Percentiles rank a stretch among this genome's conserved stretches.
These are phyloP conservation scores for Acipenser ruthenus DNA, from an alignment of 2,797 vertebrate species.

Conservation along the genomic window DNA sequence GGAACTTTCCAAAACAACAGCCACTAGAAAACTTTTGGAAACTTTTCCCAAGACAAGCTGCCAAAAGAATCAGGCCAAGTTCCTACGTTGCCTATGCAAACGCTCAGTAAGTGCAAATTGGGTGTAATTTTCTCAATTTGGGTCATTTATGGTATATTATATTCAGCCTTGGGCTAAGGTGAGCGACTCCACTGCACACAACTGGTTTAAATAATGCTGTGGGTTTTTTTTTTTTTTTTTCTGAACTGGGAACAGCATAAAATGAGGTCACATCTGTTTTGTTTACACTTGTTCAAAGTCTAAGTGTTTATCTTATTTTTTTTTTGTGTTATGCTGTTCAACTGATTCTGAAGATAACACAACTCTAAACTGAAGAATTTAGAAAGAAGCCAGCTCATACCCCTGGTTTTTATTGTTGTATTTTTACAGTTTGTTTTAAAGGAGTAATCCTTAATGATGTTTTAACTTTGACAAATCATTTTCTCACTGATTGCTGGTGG, in stretches of 20 bases:
- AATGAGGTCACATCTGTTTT: neutral
- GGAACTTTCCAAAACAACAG: constrained; percentile 13
- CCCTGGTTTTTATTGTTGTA: no score
- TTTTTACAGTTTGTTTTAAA: no score
- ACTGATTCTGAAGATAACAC: no score
- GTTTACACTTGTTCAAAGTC: neutral
- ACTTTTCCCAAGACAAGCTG: constrained; percentile 21
- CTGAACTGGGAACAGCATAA: neutral
- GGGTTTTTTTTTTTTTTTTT: neutral
- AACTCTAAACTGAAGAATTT: no score
- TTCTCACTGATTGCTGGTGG: no score
- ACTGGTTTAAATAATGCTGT: constrained; percentile 18
- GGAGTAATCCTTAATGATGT: no score
- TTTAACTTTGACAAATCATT: no score
- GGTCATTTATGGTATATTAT: constrained; percentile 22
- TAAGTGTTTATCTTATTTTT: neutral
- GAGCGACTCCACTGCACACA: constrained; percentile 26
- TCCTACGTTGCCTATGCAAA: constrained; percentile 20
- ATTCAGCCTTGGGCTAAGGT: constrained; percentile 19
- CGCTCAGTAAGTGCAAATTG: constrained; percentile 28
- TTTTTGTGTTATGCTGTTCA: no score
- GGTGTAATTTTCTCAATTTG: constrained; percentile 27
- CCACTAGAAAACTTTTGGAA: constrained; percentile 19
- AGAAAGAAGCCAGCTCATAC: no score
- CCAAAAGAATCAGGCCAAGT: constrained; percentile 25